These are phyloP conservation scores for Orgyia antiqua DNA, from an alignment of 2,888 invertebrate species.

Conservation along the genomic window DNA sequence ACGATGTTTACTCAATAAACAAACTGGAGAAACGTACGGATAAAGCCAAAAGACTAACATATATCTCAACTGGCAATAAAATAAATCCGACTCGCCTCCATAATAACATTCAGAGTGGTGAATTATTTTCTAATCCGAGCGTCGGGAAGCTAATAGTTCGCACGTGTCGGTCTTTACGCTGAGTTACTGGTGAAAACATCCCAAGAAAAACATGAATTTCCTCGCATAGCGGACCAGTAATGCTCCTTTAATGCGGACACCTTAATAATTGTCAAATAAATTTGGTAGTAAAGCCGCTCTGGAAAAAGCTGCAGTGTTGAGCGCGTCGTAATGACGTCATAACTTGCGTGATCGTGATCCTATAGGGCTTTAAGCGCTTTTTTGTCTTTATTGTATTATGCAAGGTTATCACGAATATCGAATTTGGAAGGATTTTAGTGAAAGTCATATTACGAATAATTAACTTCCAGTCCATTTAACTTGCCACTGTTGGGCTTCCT, in stretches of 20 bases:
- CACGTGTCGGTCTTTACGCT: constrained; percentile 68
- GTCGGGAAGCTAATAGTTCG: constrained; percentile 74
- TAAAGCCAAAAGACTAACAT: constrained; percentile 67
- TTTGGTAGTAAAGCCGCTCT: constrained; percentile 53
- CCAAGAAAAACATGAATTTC: constrained; percentile 75
- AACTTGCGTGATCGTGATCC: constrained; percentile 36
- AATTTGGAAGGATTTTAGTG: too few relatives aligned
- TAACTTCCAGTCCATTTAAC: too few relatives aligned
- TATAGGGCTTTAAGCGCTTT: constrained; percentile 32
- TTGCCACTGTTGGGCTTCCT: too few relatives aligned
- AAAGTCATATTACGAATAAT: too few relatives aligned
- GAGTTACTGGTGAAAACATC: constrained; percentile 68
- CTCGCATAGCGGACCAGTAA: constrained; percentile 51
- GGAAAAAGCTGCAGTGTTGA: constrained; percentile 55
- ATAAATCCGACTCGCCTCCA: constrained; percentile 71
- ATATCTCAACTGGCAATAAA: constrained; percentile 69
- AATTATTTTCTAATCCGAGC: constrained; percentile 75
- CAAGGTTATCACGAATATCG: too few relatives aligned
- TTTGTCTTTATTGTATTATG: too few relatives aligned
- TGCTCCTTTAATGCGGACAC: constrained; percentile 71
- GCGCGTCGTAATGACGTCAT: constrained; percentile 62
- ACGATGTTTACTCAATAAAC: constrained; percentile 56
- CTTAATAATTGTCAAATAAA: constrained; percentile 77
- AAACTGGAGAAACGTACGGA: constrained; percentile 58
- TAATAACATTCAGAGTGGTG: constrained; percentile 74